Conservation (phyloP, 2,113 vertebrate genomes). For the Paracanthobrama guichenoti region DNA sequence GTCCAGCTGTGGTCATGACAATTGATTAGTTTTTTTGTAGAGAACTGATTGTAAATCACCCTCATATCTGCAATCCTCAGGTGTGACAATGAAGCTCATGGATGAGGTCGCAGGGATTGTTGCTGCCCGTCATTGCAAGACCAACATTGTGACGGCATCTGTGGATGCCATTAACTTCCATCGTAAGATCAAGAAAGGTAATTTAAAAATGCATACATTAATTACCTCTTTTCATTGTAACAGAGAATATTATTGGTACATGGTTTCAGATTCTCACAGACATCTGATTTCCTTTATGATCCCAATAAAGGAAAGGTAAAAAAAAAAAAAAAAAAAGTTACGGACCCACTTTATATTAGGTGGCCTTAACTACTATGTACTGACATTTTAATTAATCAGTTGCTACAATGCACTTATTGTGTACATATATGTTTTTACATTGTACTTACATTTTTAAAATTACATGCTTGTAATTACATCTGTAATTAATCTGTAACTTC, state of each 20-base stretch:
- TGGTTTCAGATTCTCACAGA: background rate
- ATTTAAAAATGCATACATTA: background rate
- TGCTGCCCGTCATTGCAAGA: conserved; percentile 90
- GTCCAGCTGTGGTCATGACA: conserved; percentile 29
- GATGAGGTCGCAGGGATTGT: conserved; percentile 95
- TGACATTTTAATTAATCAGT: no score
- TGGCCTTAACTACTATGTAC: no score
- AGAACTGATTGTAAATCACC: background rate
- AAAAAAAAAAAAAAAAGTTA: no score
- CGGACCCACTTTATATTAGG: no score
- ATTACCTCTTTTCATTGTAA: background rate
- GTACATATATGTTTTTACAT: no score
- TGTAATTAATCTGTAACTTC: no score
- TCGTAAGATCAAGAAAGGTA: conserved; percentile 93
- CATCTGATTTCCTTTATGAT: background rate
- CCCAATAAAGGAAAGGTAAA: background rate
- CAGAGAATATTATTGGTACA: background rate
- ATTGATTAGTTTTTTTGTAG: background rate
- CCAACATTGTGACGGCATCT: conserved; percentile 92
- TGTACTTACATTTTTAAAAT: no score
- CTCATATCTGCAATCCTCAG: conserved; percentile 66
- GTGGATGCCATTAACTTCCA: conserved; percentile 97
- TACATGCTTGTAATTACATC: no score
- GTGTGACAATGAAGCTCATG: conserved; percentile 98
- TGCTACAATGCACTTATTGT: no score